Evolutionary conservation across 2,888 invertebrate genomes (phyloP), one percentile per base, ranked within the genome.

Genomic region (Melanargia galathea): DNA sequence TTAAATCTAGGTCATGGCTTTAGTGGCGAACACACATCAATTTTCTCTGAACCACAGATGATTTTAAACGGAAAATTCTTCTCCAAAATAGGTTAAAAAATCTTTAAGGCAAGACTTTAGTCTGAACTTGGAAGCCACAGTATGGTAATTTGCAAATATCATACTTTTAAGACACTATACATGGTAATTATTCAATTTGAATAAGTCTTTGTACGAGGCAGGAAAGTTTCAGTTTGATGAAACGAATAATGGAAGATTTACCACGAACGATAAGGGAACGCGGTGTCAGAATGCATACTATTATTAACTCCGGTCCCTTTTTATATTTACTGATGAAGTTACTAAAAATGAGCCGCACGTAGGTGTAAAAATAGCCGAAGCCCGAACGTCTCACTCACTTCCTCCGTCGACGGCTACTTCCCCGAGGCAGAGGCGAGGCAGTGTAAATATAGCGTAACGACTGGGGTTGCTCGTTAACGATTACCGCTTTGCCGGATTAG

Each of bases 371-470:
- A 58, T 58, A 58, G 35, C 43, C 58, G 10, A 16, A 24, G 48
- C 24, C 43, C 58, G 10, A 16, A 24, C 58, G 58, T 22, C 35
- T 67, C 48, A 49, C 60, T 62, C 64, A 64, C 54, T 64, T n/a
- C 64, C 48, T 62, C 18, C 51, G 43, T 22, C 35, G 56, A 56
- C 56, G 56, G 38, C 58, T 59, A 59, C 49, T 63, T 63, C 54
- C 49, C 40, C 48, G 35, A 18, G 20, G 16, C 8, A 3, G 20
- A 10, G 43, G 43, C 18, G 43, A 2, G 18, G 56, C 49, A 45
- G 45, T 20, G 58, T 64, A 67, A 54, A 67, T 67, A 62, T 64
- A 67, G 59, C 51, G 46, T 60, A 24, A 49, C 48, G 55, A 49
- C 62, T 45, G 38, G 38, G 55, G 35, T 56, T 54, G 60, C 40